Percentiles rank a stretch among this genome's conserved stretches.
Conservation (phyloP, 2,113 vertebrate species). For the Nanorana parkeri region DNA sequence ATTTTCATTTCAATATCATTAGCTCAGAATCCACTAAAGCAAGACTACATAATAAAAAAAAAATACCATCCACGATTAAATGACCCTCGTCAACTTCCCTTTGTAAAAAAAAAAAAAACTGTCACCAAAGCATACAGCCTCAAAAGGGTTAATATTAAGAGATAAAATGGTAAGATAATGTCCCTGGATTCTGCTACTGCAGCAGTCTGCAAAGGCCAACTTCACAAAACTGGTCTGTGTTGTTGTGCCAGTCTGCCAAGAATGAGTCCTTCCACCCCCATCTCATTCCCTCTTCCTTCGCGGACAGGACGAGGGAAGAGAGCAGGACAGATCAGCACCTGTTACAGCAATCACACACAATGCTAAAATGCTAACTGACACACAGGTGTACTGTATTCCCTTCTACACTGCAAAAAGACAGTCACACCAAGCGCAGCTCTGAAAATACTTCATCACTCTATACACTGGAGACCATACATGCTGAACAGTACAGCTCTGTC, state of each 20-base stretch:
- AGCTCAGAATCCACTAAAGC: too few species aligned
- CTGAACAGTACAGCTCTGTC: background rate
- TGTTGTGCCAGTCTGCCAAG: slow-evolving; percentile 11
- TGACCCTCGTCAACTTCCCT: too few species aligned
- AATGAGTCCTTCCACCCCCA: background rate
- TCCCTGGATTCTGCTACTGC: background rate
- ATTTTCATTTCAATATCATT: too few species aligned
- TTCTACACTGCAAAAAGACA: background rate
- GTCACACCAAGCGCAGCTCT: too few species aligned
- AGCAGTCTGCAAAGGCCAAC: slow-evolving; percentile 28
- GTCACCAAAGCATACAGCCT: too few species aligned
- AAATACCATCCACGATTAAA: too few species aligned
- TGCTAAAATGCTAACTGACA: too few species aligned
- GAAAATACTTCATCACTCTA: background rate
- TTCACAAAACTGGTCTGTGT: slow-evolving; percentile 2
- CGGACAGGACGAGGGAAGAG: background rate
- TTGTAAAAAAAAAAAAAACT: too few species aligned
- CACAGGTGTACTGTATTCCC: background rate
- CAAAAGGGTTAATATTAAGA: too few species aligned
- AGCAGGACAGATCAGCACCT: background rate
- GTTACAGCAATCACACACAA: background rate
- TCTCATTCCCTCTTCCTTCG: background rate
- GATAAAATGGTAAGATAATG: background rate
- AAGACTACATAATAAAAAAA: too few species aligned
- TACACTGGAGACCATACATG: too few species aligned